A percentile compares a stretch with the other conserved stretches of the same genome.
These are phyloP conservation scores for Cephus pulcher DNA, from an alignment of 2,888 invertebrate genomes.

Conservation along the genomic window DNA sequence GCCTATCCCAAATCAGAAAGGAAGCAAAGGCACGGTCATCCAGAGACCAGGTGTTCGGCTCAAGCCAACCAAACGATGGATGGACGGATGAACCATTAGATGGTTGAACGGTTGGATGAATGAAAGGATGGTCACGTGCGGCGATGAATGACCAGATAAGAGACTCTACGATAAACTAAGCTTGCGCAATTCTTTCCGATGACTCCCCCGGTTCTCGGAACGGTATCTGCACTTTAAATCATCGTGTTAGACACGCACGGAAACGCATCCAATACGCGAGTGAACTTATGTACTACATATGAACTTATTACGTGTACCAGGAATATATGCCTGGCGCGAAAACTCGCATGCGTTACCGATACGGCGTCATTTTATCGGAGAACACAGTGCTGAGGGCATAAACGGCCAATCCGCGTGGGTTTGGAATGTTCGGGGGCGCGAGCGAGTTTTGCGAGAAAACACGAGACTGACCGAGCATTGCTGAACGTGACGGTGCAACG, in stretches of 20 bases:
- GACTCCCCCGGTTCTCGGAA: neutral
- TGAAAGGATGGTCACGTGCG: neutral
- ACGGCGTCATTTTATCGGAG: neutral
- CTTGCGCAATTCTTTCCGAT: neutral
- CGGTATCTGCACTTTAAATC: constrained; percentile 22
- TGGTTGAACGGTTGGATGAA: neutral
- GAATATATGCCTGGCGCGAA: neutral
- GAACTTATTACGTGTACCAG: neutral
- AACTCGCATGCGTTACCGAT: neutral
- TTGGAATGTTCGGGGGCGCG: constrained; percentile 53
- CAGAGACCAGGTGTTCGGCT: neutral
- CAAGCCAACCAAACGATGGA: neutral
- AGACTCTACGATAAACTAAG: neutral
- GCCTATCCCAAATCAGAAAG: neutral
- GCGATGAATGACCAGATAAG: neutral
- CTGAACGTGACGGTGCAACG: neutral
- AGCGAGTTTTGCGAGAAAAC: constrained; percentile 47
- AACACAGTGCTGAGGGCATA: constrained; percentile 8
- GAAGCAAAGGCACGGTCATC: neutral
- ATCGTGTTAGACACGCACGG: constrained; percentile 23
- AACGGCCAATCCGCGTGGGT: constrained; percentile 50
- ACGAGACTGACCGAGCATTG: constrained; percentile 10
- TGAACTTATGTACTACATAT: neutral
- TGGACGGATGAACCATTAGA: neutral
- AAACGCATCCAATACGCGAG: neutral